Evolutionary conservation across 2,113 vertebrate genomes (phyloP).

Genomic region (Dinomys branickii): DNA sequence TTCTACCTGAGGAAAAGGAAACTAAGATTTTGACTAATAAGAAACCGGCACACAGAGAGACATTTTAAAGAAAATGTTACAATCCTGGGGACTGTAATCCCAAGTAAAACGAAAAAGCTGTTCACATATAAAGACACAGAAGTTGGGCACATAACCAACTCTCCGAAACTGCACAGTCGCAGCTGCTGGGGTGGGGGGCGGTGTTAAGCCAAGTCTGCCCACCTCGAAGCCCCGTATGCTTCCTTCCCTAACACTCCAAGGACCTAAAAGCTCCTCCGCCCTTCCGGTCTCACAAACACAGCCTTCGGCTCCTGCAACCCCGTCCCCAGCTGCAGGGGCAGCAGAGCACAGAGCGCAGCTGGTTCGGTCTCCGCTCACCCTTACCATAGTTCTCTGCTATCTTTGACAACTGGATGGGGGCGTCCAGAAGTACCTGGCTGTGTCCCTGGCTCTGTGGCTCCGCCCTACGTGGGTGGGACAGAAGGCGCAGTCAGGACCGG

Average conservation of each 20-base stretch:
- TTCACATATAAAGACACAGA: neutral
- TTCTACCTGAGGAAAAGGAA: neutral
- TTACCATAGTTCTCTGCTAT: slow-evolving; percentile 92
- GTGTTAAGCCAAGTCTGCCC: neutral
- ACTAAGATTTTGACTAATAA: slow-evolving; percentile 55
- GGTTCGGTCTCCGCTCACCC: slow-evolving; percentile 49
- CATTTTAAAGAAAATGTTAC: neutral
- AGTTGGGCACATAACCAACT: neutral
- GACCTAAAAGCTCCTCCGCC: neutral
- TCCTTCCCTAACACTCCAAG: neutral
- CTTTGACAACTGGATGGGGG: slow-evolving; percentile 97
- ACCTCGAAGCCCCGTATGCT: neutral
- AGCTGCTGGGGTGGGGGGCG: neutral
- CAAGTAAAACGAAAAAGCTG: neutral
- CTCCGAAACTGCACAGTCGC: neutral
- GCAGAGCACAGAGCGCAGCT: neutral
- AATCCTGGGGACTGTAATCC: neutral
- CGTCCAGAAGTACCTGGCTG: slow-evolving; percentile 92
- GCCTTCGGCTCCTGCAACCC: neutral
- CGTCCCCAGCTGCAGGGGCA: neutral
- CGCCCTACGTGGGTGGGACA: slow-evolving; percentile 68
- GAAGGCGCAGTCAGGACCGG: slow-evolving; percentile 10
- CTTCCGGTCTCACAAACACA: neutral
- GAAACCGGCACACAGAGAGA: neutral
- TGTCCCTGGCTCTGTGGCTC: slow-evolving; percentile 84